Evolutionary conservation across 2,888 invertebrate genomes (phyloP).

Genomic region (Xestoiulus laeticollis): DNA sequence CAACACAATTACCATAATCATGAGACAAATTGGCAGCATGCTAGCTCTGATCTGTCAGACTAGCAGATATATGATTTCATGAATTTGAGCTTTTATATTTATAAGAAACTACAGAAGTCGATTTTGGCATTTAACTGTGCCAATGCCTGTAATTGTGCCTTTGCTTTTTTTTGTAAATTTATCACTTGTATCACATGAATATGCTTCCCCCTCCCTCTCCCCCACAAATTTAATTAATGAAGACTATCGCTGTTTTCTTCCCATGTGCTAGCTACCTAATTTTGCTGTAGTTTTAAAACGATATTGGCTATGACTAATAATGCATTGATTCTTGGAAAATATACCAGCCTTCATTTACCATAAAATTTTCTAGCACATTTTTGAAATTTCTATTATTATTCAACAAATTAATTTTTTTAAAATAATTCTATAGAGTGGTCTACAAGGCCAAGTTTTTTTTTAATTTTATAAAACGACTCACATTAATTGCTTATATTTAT

Average conservation of each 20-base stretch:
- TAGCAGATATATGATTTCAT: background rate
- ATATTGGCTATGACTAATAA: background rate
- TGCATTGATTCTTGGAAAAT: background rate
- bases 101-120: background rate
- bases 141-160: slow-evolving; percentile 28
- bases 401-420: background rate
- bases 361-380: background rate
- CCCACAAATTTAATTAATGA: background rate
- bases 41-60: background rate
- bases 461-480: background rate
- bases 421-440: background rate
- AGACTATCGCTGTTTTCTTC: background rate
- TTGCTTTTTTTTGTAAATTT: background rate
- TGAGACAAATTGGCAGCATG: background rate
- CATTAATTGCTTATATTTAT: background rate
- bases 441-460: no score
- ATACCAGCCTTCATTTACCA: background rate
- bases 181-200: background rate
- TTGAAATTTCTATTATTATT: background rate
- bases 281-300: background rate
- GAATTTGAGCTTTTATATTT: background rate
- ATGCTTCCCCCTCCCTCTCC: background rate
- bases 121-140: background rate
- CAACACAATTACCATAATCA: background rate
- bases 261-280: background rate